These are phyloP conservation scores for Lamellibrachia satsuma DNA, from an alignment of 2,888 invertebrate genomes.

Conservation along the genomic window DNA sequence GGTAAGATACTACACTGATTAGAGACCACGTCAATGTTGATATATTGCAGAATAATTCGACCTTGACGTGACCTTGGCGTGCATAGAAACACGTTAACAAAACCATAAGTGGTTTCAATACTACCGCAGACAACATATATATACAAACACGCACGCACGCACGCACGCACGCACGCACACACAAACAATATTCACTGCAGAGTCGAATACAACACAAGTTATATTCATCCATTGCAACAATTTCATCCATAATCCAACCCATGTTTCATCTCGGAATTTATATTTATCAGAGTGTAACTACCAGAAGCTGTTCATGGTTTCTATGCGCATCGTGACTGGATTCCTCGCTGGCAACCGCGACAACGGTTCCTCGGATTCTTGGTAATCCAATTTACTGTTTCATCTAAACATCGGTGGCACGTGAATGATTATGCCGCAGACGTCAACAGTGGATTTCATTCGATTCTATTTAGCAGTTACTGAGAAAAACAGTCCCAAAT, in stretches of 20 bases:
- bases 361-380: background rate
- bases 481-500: background rate
- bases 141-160: background rate
- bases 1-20: too few relatives aligned
- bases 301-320: background rate
- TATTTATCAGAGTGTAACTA: too few relatives aligned
- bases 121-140: background rate
- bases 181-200: background rate
- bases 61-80: too few relatives aligned
- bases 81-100: too few relatives aligned
- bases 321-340: background rate
- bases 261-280: too few relatives aligned
- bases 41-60: too few relatives aligned
- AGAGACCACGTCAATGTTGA: too few relatives aligned
- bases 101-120: too few relatives aligned
- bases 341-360: background rate
- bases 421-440: background rate
- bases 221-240: too few relatives aligned
- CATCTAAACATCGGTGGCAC: background rate
- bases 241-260: too few relatives aligned
- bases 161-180: slow-evolving; percentile 17
- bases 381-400: background rate
- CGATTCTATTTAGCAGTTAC: background rate
- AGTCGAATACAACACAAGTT: too few relatives aligned
- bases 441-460: background rate